Conservation (phyloP, 1,140 invertebrate species). For the Anadara kagoshimensis region DNA sequence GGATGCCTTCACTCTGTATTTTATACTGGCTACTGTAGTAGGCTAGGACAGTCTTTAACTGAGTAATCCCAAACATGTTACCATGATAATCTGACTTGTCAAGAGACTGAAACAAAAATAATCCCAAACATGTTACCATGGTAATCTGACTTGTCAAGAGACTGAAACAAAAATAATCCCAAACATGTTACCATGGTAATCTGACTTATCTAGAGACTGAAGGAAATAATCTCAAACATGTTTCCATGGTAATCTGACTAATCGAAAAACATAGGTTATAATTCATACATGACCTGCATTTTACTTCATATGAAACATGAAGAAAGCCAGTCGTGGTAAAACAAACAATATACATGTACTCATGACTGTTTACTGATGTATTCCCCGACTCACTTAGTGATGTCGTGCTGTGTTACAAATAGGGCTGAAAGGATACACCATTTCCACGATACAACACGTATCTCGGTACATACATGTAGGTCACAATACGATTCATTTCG, state of each 20-base stretch:
- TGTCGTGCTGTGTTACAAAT: too few relatives aligned
- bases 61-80: conserved; percentile 50
- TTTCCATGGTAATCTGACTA: conserved; percentile 29
- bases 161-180: conserved; percentile 42
- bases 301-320: not conserved
- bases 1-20: not conserved
- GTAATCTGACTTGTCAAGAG: conserved; percentile 29
- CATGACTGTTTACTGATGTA: too few relatives aligned
- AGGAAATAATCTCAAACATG: conserved; percentile 42
- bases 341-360: too few relatives aligned
- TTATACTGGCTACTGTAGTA: conserved; percentile 52
- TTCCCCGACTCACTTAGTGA: too few relatives aligned
- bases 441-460: too few relatives aligned
- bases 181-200: conserved; percentile 29
- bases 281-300: not conserved
- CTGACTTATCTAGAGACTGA: conserved; percentile 23
- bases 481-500: too few relatives aligned
- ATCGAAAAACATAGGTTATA: not conserved
- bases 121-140: conserved; percentile 43
- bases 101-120: conserved; percentile 19
- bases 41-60: conserved; percentile 60
- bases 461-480: too few relatives aligned
- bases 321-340: too few relatives aligned
- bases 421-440: too few relatives aligned
- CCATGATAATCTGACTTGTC: conserved; percentile 30